Base-by-base conservation (phyloP, 2,113 vertebrate species). In the Ornithorhynchus anatinus region DNA sequence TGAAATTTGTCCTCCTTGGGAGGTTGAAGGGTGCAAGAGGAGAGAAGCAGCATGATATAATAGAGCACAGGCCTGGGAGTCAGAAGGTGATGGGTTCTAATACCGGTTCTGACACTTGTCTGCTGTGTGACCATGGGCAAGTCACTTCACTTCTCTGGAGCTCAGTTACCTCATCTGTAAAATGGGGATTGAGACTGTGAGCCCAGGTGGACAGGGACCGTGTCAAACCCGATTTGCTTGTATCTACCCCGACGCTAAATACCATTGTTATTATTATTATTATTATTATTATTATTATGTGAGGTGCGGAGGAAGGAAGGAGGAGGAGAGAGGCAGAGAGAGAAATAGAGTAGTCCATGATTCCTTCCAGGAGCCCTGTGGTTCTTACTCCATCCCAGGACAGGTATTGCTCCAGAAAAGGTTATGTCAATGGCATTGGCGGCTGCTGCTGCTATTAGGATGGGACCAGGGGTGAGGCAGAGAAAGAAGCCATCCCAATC, bases 1-100 rank as follows among this genome's bases (percentile, higher is more conserved):
- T n/a, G n/a, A n/a, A n/a, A n/a, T n/a, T n/a, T n/a, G 48, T 0
- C 0, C 20, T 51, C 0, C 0, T 25, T 59, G 31, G 25, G n/a
- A 51, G 32, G 27, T 10, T 31, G 10, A 33, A 7, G 36, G n/a
- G 56, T 25, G 12, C 22, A 35, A 57, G 33, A 19, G 16, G 73
- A 59, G 57, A 15, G 68, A 39, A 69, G 7, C 36, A 1, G 0
- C 38, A 35, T 36, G 36, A 51, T n/a, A n/a, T n/a, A n/a, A n/a
- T n/a, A n/a, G n/a, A n/a, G n/a, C n/a, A n/a, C n/a, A n/a, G n/a
- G n/a, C n/a, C n/a, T n/a, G n/a, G n/a, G n/a, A n/a, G n/a, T n/a
- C n/a, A n/a, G n/a, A n/a, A n/a, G n/a, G n/a, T n/a, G n/a, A n/a
- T n/a, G n/a, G n/a, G n/a, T n/a, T n/a, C n/a, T n/a, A n/a, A n/a